Base-by-base conservation (phyloP, 2,888 invertebrate genomes). In the Stenoptilia bipunctidactyla region DNA sequence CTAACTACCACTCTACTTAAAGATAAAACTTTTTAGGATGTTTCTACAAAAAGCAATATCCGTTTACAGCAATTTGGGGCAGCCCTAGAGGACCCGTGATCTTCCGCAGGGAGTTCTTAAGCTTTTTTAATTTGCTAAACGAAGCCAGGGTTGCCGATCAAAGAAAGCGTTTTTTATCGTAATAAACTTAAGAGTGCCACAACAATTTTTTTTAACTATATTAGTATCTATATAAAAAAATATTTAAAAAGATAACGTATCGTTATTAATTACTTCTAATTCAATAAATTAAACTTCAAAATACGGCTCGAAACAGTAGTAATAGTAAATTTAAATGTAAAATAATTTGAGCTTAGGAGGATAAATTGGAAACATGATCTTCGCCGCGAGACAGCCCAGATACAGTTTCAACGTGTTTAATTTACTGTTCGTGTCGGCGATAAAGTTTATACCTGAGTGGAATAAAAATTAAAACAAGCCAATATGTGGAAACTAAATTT, bases 1-100 rank as follows among this genome's bases (percentile, higher is more conserved):
- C 43, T 44, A 27, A 34, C 25, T 15, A 27, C 30, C 30, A 12
- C 30, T 30, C 12, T 30, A 3, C 12, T 30, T 12, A 30, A 25
- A 46, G 47, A 54, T 55, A 53, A 45, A 41, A 20, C 20, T 20
- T 20, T 20, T 20, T 20, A 20, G 20, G 40, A 43, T 46, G 40
- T 41, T 39, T 40, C 15, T 46, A 48, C 53, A 61, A 60, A 66
- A 61, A 57, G 52, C 53, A 46, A 53, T 61, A 66, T 70, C 68
- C 71, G 61, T 56, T 58, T 48, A 50, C 43, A 50, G 50, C 52
- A 57, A 55, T 53, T 52, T 55, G 49, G 48, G 51, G 44, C 51
- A 50, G 51, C 59, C 52, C 64, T 66, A 42, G 56, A 62, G 64
- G 60, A 53, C 49, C 42, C 34, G 20, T 34, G 45, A 41, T 38